Percentiles rank a stretch among this genome's conserved stretches.
phyloP scores from a whole-genome alignment of 2,113 vertebrate species.

The Mastomys natalensis region DNA sequence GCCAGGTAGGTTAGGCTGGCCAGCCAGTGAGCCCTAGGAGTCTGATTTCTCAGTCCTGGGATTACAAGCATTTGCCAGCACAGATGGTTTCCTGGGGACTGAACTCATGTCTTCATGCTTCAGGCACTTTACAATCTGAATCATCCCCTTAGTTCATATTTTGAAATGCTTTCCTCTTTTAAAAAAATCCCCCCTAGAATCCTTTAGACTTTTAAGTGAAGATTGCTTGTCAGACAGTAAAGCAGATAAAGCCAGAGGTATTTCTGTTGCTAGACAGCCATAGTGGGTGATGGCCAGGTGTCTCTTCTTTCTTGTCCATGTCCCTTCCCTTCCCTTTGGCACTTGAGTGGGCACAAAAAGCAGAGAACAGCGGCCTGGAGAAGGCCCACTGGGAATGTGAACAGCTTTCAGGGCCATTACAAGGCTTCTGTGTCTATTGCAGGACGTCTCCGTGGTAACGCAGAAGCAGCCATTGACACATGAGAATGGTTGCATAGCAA shows the following conservation, averaged over 20 bases:
- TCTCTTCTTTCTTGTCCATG: background rate
- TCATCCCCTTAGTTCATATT: background rate
- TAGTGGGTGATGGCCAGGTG: too few species aligned
- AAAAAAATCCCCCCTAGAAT: background rate
- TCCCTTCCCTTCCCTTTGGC: background rate
- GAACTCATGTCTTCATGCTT: background rate
- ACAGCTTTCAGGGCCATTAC: background rate
- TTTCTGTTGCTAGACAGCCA: background rate
- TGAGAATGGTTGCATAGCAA: background rate
- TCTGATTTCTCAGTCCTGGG: background rate
- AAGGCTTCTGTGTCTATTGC: background rate
- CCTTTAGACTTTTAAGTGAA: background rate
- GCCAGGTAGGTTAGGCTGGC: background rate
- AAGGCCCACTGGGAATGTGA: background rate
- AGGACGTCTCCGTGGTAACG: background rate
- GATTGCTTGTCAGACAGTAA: background rate
- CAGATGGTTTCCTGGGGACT: background rate
- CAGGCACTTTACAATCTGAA: background rate
- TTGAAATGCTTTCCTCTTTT: background rate
- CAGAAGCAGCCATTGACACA: background rate
- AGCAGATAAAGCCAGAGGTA: background rate
- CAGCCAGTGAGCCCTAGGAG: background rate
- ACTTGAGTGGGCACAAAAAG: background rate
- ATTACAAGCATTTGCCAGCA: background rate
- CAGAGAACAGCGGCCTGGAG: background rate